These are phyloP conservation scores for Actinia equina DNA, from an alignment of 64 coral and sea anemone genomes.

Conservation along the genomic window DNA sequence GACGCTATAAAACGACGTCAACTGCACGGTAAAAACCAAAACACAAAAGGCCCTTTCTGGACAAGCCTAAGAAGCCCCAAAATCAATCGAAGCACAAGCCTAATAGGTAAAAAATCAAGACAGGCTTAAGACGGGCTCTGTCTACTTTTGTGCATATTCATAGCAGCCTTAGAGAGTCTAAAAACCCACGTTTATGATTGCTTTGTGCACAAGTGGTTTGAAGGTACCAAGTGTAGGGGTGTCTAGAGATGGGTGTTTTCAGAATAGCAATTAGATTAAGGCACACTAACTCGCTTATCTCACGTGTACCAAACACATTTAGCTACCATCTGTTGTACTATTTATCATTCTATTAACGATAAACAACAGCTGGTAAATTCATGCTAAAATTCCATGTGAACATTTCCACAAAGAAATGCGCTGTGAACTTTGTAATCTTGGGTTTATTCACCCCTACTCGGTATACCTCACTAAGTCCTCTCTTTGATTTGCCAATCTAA, in stretches of 20 bases:
- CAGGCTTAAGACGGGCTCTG: background rate
- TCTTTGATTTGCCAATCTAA: constrained; percentile 91
- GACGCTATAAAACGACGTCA: constrained; percentile 4
- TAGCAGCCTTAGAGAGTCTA: background rate
- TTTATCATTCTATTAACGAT: constrained; percentile 99
- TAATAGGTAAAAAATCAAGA: background rate
- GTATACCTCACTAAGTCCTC: constrained; percentile 63
- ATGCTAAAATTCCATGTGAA: constrained; percentile 99
- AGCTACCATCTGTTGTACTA: constrained; percentile 98
- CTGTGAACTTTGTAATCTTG: constrained; percentile 62
- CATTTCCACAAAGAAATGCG: constrained; percentile 88
- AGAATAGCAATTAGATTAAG: constrained; percentile 85
- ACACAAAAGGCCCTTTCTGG: constrained; percentile 9
- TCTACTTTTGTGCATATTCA: constrained; percentile 12
- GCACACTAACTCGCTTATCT: constrained; percentile 80
- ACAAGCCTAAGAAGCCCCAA: background rate
- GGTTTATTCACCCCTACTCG: constrained; percentile 70
- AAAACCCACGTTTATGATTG: background rate
- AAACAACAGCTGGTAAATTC: constrained; percentile 94
- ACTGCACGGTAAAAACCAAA: background rate
- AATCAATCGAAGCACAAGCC: background rate
- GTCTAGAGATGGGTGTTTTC: constrained; percentile 11
- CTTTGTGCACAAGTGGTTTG: constrained; percentile 18
- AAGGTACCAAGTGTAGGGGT: constrained; percentile 8
- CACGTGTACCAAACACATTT: constrained; percentile 98